Evolutionary conservation across 2,797 vertebrate species (phyloP), one percentile per base, ranked within the genome.

Genomic region (Peromyscus melanophrys): DNA sequence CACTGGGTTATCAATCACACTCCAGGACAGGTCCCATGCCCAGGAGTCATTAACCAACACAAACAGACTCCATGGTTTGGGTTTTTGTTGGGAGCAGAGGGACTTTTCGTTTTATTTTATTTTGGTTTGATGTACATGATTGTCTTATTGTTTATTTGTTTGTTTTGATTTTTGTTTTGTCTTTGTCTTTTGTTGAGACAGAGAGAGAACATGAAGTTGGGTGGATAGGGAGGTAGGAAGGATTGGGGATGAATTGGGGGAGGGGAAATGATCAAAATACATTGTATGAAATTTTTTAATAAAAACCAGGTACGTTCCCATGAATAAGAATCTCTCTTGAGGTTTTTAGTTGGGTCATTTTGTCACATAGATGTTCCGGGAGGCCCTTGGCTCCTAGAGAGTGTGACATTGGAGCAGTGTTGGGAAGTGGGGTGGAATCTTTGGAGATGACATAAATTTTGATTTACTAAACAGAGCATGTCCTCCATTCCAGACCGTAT

Each of bases 361-460:
- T 84, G 46, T 87, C 55, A 95, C 13, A 25, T 16, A 23, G 49
- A 81, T 23, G 34, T 89, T 78, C 78, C 3, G 29, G 59, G 37
- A 67, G 69, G 61, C 81, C 61, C 27, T 43, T 77, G 27, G 8
- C 88, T 61, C 46, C 61, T 17, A 71, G 27, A 90, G 43, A 67
- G 89, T 87, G 31, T 67, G 40, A 94, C 85, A 77, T 78, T 73
- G 77, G 46, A 55, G 65, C 46, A 67, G 31, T 17, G 34, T 34
- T 5, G 7, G 29, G 11, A 40, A 31, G 61, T 59, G 1, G 4
- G 2, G 29, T 69, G 37, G 31, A 91, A 65, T 92, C 86, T 89
- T 84, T 59, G 88, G 75, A 86, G 75, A 95, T 76, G 63, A 92
- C 55, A 55, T 76, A 71, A 89, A 86, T 92, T 89, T 95, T 76